Percentiles rank a stretch among this genome's conserved stretches.
Conservation (phyloP, 1,140 invertebrate species). For the Caenorhabditis latens region DNA sequence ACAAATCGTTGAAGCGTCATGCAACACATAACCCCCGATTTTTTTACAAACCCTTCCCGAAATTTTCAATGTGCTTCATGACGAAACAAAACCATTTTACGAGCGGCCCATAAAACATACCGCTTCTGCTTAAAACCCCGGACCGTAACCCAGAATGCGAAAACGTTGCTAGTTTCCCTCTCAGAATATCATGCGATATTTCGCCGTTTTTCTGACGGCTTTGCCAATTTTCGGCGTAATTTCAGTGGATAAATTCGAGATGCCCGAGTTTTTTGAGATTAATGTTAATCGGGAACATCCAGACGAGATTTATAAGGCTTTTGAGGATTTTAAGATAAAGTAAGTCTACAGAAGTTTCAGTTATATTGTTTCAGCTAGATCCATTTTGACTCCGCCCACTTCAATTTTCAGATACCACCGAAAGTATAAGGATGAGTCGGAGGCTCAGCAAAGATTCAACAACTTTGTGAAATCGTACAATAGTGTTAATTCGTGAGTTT, state of each 20-base stretch:
- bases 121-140: no score
- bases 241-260: no score
- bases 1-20: no score
- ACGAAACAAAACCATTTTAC: no score
- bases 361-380: background rate
- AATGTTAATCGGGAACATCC: slow-evolving; percentile 22
- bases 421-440: slow-evolving; percentile 37
- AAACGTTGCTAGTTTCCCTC: no score
- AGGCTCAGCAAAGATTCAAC: slow-evolving; percentile 28
- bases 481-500: background rate
- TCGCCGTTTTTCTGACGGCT: background rate
- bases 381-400: background rate
- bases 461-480: slow-evolving; percentile 17
- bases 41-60: no score
- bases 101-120: no score
- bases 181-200: background rate
- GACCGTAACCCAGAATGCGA: no score
- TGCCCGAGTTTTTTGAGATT: slow-evolving; percentile 30
- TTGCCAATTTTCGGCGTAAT: background rate
- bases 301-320: slow-evolving; percentile 30
- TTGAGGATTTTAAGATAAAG: slow-evolving; percentile 32
- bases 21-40: no score
- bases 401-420: slow-evolving; percentile 4
- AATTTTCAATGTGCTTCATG: no score
- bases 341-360: background rate